Evolutionary conservation across 2,797 vertebrate genomes (phyloP), one percentile per base, ranked within the genome.

Genomic region (Chromis chromis): DNA sequence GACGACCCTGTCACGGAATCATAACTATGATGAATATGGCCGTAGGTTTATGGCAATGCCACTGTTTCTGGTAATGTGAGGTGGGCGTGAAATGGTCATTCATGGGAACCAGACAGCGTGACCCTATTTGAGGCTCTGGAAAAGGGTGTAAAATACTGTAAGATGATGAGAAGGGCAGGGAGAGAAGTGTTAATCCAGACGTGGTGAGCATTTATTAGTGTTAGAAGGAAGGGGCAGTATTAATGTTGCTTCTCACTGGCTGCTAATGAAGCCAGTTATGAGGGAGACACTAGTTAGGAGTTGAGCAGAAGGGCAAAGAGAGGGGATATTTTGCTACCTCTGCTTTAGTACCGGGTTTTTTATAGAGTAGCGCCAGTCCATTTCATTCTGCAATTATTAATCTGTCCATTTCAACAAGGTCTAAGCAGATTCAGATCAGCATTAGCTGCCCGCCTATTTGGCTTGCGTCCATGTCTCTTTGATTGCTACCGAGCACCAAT

Each of bases 11-110:
- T 92, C 93, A 90, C 60, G n/a, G 57, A 87, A 88, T 93, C 92
- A 92, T 94, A 95, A 95, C 91, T 86, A 92, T 94, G 94, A 95
- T 94, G 84, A 94, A 95, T 94, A 93, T 57, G 62, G 82, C 82
- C 17, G 40, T 21, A 25, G 69, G 53, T 91, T 94, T 90, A 91
- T 64, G 63, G 89, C 79, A 74, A 76, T 39, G 74, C 82, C 63
- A 65, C 85, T 64, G 78, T 88, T 88, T 84, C 87, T 61, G 74
- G 65, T 88, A 86, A 91, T 90, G 86, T 49, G 86, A 86, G 85
- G 85, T 65, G 76, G 85, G 73, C 46, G 79, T 76, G 73, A 83
- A 87, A 81, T 25, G 57, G 76, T 62, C 86, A 54, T 85, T 86
- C 62, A 50, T 0, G 4, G 67, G 36, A 67, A 75, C 31, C 54